Conservation (phyloP, 2,888 invertebrate genomes). For the Philhelius pedissequus region DNA sequence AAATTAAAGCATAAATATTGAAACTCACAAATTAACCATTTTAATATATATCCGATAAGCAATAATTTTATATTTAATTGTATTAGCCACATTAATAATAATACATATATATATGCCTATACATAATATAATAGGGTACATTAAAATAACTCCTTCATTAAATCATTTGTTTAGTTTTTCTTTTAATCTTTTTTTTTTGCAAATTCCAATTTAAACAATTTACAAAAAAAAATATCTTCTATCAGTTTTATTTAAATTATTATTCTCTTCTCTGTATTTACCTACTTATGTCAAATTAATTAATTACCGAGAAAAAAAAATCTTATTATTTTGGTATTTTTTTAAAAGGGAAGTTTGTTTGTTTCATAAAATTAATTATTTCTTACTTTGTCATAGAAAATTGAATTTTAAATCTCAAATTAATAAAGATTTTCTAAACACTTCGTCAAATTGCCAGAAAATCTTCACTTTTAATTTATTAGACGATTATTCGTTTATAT, state of each 20-base stretch:
- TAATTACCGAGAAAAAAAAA: not conserved
- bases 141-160: not conserved
- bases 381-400: not conserved
- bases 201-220: not conserved
- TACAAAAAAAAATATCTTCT: not conserved
- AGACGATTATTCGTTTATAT: no score
- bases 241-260: slow-evolving; percentile 2
- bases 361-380: not conserved
- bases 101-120: no score
- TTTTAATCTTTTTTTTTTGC: not conserved
- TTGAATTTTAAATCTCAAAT: not conserved
- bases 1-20: slow-evolving; percentile 2
- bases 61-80: slow-evolving; percentile 3
- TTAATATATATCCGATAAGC: not conserved
- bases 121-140: slow-evolving; percentile 25
- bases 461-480: no score
- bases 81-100: slow-evolving; percentile 13
- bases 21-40: slow-evolving; percentile 48
- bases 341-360: not conserved
- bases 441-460: not conserved
- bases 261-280: not conserved
- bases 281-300: not conserved
- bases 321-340: not conserved
- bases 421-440: not conserved
- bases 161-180: not conserved